Conservation (phyloP, 1,140 invertebrate species). For the Agrilus planipennis region DNA sequence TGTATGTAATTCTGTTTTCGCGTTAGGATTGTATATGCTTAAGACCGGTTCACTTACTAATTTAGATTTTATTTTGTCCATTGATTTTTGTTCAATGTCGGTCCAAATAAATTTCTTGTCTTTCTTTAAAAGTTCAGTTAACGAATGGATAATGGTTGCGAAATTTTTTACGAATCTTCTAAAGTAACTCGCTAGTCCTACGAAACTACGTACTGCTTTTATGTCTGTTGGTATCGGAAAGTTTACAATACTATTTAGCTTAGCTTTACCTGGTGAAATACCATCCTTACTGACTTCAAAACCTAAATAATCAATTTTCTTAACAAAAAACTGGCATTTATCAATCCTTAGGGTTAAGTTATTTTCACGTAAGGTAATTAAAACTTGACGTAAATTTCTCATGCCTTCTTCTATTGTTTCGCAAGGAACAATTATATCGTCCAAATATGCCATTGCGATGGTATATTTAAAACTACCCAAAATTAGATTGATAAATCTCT, state of each 20-base stretch:
- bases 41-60: neutral
- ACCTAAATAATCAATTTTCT: neutral
- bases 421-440: conserved; percentile 22
- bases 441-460: conserved; percentile 20
- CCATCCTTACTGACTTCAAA: neutral
- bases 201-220: conserved; percentile 25
- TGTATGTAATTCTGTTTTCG: conserved; percentile 25
- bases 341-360: neutral
- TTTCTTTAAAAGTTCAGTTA: conserved; percentile 4
- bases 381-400: neutral
- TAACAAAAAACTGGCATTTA: neutral
- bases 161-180: conserved; percentile 25
- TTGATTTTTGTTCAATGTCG: neutral
- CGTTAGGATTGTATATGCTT: conserved; percentile 1
- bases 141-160: conserved; percentile 21
- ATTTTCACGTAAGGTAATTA: neutral
- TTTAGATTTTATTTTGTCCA: neutral
- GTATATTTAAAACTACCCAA: conserved; percentile 11
- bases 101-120: neutral
- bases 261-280: conserved; percentile 11
- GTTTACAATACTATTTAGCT: conserved; percentile 19
- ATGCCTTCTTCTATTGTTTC: conserved; percentile 22
- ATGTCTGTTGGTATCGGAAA: conserved; percentile 20
- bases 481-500: conserved; percentile 10
- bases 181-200: conserved; percentile 27